Percentiles rank a stretch among this genome's conserved stretches.
Evolutionary conservation across 2,797 vertebrate genomes (phyloP).

Genomic region (Anguilla megastoma): DNA sequence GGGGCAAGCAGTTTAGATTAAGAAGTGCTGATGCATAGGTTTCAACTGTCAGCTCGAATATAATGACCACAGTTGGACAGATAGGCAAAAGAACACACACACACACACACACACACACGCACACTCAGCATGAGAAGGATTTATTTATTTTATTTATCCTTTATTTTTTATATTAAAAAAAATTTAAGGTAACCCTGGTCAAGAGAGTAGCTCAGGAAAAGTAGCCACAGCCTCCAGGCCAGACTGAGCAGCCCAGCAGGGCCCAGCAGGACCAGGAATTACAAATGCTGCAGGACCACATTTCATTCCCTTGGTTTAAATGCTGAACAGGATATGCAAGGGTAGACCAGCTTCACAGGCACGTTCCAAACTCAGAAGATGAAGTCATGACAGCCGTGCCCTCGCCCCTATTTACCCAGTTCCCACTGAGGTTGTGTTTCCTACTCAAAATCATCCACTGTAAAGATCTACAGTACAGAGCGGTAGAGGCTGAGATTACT

Average conservation of each 20-base stretch:
- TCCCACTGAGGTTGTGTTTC: not conserved
- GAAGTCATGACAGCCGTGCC: not conserved
- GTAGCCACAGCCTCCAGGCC: not conserved
- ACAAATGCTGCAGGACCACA: not conserved
- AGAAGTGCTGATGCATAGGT: not conserved
- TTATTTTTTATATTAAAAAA: not conserved
- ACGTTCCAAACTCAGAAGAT: not conserved
- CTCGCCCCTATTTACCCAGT: not conserved
- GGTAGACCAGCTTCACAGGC: not conserved
- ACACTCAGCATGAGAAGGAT: slow-evolving; percentile 26
- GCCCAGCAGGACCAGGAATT: not conserved
- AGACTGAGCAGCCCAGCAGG: not conserved
- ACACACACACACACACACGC: slow-evolving; percentile 11
- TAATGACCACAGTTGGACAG: not conserved
- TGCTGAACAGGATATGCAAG: slow-evolving; percentile 43
- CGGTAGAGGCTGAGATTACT: not conserved
- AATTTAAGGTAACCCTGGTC: not conserved
- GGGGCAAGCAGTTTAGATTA: not conserved
- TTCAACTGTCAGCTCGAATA: not conserved
- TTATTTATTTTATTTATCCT: not conserved
- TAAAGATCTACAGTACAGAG: slow-evolving; percentile 27
- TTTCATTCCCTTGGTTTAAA: slow-evolving; percentile 32
- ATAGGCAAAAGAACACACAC: slow-evolving; percentile 11
- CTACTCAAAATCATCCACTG: slow-evolving; percentile 27
- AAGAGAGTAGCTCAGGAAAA: not conserved